phyloP scores from a whole-genome alignment of 2,797 vertebrate genomes.

The Xiphorhynchus erythropygius region DNA sequence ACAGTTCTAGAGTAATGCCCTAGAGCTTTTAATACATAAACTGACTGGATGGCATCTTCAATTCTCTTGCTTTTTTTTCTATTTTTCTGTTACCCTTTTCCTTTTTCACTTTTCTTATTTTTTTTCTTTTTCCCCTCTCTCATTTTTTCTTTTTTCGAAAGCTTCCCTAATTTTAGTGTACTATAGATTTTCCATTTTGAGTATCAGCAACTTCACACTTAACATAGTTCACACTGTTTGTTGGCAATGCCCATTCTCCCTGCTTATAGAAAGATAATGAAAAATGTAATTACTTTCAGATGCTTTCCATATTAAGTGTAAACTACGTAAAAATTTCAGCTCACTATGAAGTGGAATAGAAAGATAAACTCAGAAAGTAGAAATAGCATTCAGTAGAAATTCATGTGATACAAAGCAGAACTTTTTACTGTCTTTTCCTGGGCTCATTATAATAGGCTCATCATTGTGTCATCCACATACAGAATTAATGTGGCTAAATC shows the following conservation, averaged over 20 bases:
- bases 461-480: background rate
- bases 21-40: background rate
- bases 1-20: background rate
- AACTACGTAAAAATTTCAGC: background rate
- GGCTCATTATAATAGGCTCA: background rate
- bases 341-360: background rate
- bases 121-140: fast-evolving
- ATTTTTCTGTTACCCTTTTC: fast-evolving
- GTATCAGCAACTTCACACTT: background rate
- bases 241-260: background rate
- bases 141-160: background rate
- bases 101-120: background rate
- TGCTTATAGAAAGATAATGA: background rate
- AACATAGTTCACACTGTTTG: background rate
- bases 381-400: background rate
- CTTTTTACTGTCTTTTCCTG: background rate
- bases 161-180: background rate
- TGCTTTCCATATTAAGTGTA: background rate
- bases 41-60: background rate
- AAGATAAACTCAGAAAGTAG: background rate
- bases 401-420: background rate
- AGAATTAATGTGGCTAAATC: slow-evolving; percentile 13
- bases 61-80: background rate
- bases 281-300: background rate
- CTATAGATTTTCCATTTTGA: background rate